These are phyloP conservation scores for Physella acuta DNA, from an alignment of 1,140 invertebrate genomes.

Conservation along the genomic window DNA sequence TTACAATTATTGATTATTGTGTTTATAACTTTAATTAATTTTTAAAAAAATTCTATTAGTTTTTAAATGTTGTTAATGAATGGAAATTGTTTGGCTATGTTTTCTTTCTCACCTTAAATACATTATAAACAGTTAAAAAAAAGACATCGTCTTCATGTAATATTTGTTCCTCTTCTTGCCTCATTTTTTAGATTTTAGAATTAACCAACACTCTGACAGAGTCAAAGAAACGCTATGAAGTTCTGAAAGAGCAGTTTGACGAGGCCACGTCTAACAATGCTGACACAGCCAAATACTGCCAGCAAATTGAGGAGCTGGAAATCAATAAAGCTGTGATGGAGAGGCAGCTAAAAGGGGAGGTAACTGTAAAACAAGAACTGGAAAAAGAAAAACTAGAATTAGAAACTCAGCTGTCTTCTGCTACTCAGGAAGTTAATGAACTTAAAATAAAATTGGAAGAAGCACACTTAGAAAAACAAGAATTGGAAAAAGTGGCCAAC, in stretches of 20 bases:
- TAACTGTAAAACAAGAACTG: background rate
- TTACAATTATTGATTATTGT: no score
- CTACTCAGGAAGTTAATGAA: slow-evolving; percentile 19
- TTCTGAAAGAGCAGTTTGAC: slow-evolving; percentile 37
- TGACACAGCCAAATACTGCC: slow-evolving; percentile 1
- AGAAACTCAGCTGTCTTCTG: background rate
- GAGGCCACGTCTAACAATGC: background rate
- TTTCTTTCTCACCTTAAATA: no score
- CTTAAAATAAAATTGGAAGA: slow-evolving; percentile 14
- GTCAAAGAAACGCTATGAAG: slow-evolving; percentile 40
- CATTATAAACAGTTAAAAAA: no score
- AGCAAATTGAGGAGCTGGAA: slow-evolving; percentile 28
- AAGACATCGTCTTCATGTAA: background rate
- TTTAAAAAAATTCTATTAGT: no score
- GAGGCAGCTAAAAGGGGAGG: slow-evolving; percentile 1
- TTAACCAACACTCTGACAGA: slow-evolving; percentile 46
- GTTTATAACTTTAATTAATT: no score
- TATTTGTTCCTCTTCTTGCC: background rate
- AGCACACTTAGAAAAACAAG: slow-evolving; percentile 21
- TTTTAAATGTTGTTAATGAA: no score
- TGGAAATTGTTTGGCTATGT: no score
- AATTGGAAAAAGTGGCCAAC: slow-evolving; percentile 27
- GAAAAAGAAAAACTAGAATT: slow-evolving; percentile 7
- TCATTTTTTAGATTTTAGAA: slow-evolving; percentile 35
- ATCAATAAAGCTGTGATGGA: slow-evolving; percentile 6